Base-by-base conservation (phyloP, 2,888 invertebrate species). In the Trilocha varians region DNA sequence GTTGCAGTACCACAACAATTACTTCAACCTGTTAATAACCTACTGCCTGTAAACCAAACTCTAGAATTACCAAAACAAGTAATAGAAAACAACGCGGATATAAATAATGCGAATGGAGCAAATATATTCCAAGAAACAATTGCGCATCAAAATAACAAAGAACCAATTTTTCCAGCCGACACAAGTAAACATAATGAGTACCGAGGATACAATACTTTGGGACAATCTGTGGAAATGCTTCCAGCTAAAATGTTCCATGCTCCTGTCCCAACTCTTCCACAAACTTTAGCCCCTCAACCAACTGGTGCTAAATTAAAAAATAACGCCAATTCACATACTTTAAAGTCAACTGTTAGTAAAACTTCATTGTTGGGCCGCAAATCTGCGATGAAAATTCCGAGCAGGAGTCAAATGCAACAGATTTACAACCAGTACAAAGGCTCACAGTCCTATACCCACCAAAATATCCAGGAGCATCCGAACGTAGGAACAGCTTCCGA, bases 361-460 rank as follows among this genome's bases (percentile, higher is more conserved):
- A 84, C 84, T 33, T 66, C 78, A 1, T 39, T 85, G 16, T 62
- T 71, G 51, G 74, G 68, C 1, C 66, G 53, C 32, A 68, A 48
- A 34, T 54, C 69, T 5, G 33, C 62, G 3, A 72, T 68, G 1
- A 65, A 49, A 54, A 67, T 55, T 36, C 67, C 78, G 1, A 82
- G 80, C 44, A 75, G 63, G 48, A 67, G 49, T 53, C 80, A 83
- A 46, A 55, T 84, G 40, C 82, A 80, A 48, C 69, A 76, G 32
- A 62, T 80, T 9, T 83, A 84, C 44, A 74, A 79, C 34, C 73
- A 78, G 44, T 84, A 79, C 43, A 83, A 74, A 50, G 82, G 79
- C 4, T 79, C 82, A 6, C 78, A 79, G 3, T 80, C 80, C 0
- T 65, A 54, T 35, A 82, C 79, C 1, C 71, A 76, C 32, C 82